Base-by-base conservation (phyloP, 2,797 vertebrate species). In the Eptatretus atami region DNA sequence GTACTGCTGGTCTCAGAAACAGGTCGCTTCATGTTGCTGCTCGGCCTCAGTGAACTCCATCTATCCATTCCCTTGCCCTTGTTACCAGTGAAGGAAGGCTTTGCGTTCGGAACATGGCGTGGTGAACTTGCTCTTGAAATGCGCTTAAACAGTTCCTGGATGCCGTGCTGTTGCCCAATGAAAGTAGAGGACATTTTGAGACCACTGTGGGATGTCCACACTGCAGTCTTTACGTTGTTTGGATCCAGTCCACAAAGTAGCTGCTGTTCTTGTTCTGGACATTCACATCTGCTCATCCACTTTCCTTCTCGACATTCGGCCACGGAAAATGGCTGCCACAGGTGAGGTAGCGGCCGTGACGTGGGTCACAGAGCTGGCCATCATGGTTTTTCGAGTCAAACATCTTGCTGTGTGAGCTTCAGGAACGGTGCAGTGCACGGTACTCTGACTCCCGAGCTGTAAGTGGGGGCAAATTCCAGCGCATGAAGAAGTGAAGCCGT, bases 91-190 rank as follows among this genome's bases (percentile, higher is more conserved):
- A 53, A 94, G 76, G 77, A 94, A 93, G 63, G 85, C 87, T 75
- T 95, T 95, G 70, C 86, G 80, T n/a, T 1, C 84, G 77, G 77
- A 90, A 88, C 86, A 92, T 94, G 75, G 86, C 86, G n/a, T n/a
- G 0, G 86, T 88, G 76, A 94, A 94, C 77, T n/a, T 94, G 86
- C 82, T 93, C 84, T n/a, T 0, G 87, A 94, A 74, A 94, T 94
- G 63, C 86, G 76, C 65, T 93, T 93, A 75, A 94, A 94, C 66
- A 94, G 78, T 82, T 94, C 87, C 67, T 79, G 78, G 74, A 94
- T 93, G 86, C 86, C 0, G 87, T 94, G 81, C 81, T 86, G 77
- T 94, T 94, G n/a, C 54, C 86, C 87, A 0, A 92, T 92, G 73
- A 94, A 94, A 66, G 87, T 93, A 71, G 80, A 80, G 0, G 83